Evolutionary conservation across 2,113 vertebrate species (phyloP).

Genomic region (Chauna torquata): DNA sequence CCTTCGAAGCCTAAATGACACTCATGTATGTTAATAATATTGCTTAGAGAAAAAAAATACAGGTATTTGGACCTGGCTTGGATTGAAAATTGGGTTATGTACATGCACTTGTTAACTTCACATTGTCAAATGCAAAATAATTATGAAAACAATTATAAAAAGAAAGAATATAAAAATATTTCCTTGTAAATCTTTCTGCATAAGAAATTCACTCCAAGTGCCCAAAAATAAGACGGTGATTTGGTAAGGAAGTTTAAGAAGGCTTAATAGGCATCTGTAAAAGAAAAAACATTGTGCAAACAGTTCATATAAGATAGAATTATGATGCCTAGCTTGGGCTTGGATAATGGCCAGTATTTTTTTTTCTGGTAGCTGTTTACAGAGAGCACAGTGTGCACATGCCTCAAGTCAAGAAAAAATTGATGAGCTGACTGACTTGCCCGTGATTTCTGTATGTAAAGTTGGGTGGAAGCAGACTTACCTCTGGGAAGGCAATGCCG

Average conservation of each 20-base stretch:
- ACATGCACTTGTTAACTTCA: not conserved
- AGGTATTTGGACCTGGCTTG: not conserved
- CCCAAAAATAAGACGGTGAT: not conserved
- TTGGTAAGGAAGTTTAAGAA: not conserved
- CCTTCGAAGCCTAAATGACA: conserved; percentile 16
- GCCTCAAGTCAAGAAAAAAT: not conserved
- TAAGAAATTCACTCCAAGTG: not conserved
- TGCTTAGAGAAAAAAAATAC: not conserved
- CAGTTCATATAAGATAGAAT: conserved; percentile 10
- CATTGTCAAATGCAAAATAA: not conserved
- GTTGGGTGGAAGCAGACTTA: conserved; percentile 35
- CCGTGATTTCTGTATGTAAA: not conserved
- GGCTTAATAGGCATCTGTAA: not conserved
- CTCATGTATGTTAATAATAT: not conserved
- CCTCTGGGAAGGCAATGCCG: conserved; percentile 31
- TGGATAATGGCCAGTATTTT: not conserved
- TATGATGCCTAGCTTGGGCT: not conserved
- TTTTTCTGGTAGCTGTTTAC: not conserved
- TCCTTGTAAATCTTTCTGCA: not conserved
- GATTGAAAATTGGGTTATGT: not conserved
- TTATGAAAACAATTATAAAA: not conserved
- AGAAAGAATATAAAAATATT: conserved; percentile 15
- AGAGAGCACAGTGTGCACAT: not conserved
- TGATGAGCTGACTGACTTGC: not conserved
- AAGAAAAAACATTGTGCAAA: not conserved